Percentiles rank a stretch among this genome's conserved stretches.
Evolutionary conservation across 2,113 vertebrate genomes (phyloP).

Genomic region (Porphyrio hochstetteri): DNA sequence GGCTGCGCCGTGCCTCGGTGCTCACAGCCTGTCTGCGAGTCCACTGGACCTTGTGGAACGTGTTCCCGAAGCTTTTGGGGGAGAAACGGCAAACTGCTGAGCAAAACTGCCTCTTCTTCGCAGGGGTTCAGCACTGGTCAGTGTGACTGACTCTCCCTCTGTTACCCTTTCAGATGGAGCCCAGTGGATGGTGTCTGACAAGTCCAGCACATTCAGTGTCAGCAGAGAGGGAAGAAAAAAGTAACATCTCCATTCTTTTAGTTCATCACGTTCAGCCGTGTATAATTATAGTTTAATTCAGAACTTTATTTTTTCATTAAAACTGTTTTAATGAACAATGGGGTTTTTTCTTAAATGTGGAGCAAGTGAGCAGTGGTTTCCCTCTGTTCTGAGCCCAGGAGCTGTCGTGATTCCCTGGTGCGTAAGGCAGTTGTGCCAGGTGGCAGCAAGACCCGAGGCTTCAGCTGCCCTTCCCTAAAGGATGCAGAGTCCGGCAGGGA

Average conservation of each 20-base stretch:
- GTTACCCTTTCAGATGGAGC: conserved; percentile 17
- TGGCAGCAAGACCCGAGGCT: background rate
- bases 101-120: background rate
- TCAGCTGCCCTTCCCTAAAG: background rate
- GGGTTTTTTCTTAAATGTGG: conserved; percentile 43
- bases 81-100: background rate
- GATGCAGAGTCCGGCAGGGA: background rate
- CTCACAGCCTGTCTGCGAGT: background rate
- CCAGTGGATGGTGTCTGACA: conserved; percentile 8
- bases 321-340: conserved; percentile 58
- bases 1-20: background rate
- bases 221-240: conserved; percentile 17
- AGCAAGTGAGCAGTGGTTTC: conserved; percentile 31
- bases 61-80: background rate
- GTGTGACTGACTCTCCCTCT: conserved; percentile 26
- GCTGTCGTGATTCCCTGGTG: conserved; percentile 15
- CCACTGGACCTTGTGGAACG: background rate
- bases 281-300: conserved; percentile 68
- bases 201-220: background rate
- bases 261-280: conserved; percentile 49
- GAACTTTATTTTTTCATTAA: conserved; percentile 75
- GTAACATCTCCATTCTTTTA: conserved; percentile 43
- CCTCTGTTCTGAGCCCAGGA: background rate
- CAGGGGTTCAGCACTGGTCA: background rate
- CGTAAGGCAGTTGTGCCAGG: background rate